Base-by-base conservation (phyloP, 1,140 invertebrate species). In the Nasonia giraulti region DNA sequence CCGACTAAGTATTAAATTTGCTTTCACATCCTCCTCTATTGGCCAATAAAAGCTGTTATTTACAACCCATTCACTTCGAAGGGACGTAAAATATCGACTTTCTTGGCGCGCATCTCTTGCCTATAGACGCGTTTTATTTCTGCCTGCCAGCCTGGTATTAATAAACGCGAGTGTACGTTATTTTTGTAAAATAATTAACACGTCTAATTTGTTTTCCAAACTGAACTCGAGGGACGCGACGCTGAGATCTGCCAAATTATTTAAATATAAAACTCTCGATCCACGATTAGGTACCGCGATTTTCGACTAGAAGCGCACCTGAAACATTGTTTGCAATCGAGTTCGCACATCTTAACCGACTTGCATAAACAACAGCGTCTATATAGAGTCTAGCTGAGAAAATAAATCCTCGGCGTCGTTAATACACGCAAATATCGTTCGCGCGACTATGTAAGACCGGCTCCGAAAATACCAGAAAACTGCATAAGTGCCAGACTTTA, bases 1-100 rank as follows among this genome's bases (percentile, higher is more conserved):
- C 55, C 17, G 20, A 6, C 55, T 62, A 62, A 62, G 55, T 62
- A 62, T 62, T 62, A 62, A 62, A 62, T 62, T 62, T 62, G 55
- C 55, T 62, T 7, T 62, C 55, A 17, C 55, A 62, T 62, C 55
- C 55, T 62, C 17, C 47, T 62, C 20, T 62, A 62, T 62, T 62
- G 55, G 55, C 17, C 55, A 62, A 62, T 62, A n/a, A n/a, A 62
- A 20, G 55, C 55, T 20, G 55, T 62, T 62, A 62, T 62, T 62
- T 62, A 62, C 55, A 62, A 62, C 55, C 55, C 55, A 62, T 62
- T 62, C 55, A 62, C 55, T 62, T 62, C 55, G 55, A 62, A n/a
- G 55, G 55, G 55, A 62, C n/a, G 55, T 62, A 5, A 62, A 62
- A 62, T 62, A 62, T 62, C 55, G 55, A 62, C 55, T 62, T 62